phyloP scores from a whole-genome alignment of 2,113 vertebrate species.

The Brachirus orientalis region DNA sequence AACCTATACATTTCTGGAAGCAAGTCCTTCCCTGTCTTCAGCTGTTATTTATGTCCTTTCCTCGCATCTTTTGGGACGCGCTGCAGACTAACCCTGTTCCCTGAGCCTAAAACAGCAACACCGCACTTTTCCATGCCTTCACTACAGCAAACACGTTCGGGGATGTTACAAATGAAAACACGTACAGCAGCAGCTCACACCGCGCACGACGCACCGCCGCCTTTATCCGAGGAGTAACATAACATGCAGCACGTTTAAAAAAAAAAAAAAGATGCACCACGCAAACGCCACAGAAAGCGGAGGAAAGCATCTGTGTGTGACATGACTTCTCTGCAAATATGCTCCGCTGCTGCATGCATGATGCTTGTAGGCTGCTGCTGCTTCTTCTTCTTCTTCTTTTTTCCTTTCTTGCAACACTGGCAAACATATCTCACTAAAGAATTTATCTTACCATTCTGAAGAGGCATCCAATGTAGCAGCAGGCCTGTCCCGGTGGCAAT shows the following conservation, averaged over 20 bases:
- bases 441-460: constrained; percentile 79
- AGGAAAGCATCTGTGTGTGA: neutral
- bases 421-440: constrained; percentile 1
- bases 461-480: constrained; percentile 66
- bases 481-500: constrained; percentile 63
- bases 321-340: neutral
- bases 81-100: constrained; percentile 32
- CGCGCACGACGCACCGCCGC: no score
- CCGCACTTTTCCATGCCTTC: constrained; percentile 31
- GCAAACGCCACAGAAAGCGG: neutral
- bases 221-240: neutral
- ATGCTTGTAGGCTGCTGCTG: no score
- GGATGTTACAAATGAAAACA: neutral
- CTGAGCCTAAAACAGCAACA: neutral
- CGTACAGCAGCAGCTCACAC: neutral
- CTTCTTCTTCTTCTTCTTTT: no score
- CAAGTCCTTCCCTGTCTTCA: constrained; percentile 12
- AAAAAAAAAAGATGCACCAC: no score
- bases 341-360: neutral
- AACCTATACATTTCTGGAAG: constrained; percentile 14
- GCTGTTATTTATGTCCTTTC: constrained; percentile 34
- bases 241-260: neutral
- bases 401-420: neutral
- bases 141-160: neutral
- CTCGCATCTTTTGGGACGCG: constrained; percentile 34